Evolutionary conservation across 2,113 vertebrate species (phyloP).

Genomic region (Pundamilia nyererei): DNA sequence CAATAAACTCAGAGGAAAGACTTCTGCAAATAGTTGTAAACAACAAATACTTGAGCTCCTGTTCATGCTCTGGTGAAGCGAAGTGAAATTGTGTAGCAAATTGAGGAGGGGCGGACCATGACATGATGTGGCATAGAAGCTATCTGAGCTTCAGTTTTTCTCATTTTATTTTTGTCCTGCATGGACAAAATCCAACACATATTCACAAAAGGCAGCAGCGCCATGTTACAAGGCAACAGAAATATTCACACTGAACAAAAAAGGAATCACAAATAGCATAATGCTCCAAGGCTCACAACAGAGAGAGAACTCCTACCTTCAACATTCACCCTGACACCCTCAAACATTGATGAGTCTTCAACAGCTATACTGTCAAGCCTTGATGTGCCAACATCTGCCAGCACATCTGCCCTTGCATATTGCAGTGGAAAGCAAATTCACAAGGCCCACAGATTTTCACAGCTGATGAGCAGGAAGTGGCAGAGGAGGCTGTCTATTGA

Average conservation of each 20-base stretch:
- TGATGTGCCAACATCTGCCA: neutral
- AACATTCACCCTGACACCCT: neutral
- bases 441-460: neutral
- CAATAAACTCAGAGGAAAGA: neutral
- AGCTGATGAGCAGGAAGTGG: neutral
- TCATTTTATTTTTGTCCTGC: neutral
- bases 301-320: neutral
- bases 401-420: neutral
- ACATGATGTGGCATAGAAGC: neutral
- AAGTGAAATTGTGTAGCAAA: neutral
- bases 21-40: neutral
- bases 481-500: neutral
- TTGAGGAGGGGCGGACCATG: neutral
- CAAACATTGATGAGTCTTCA: neutral
- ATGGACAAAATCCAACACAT: neutral
- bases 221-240: neutral
- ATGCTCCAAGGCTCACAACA: neutral
- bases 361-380: neutral
- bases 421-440: neutral
- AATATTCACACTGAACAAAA: neutral
- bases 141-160: neutral
- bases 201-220: neutral
- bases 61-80: neutral
- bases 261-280: neutral
- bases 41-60: rapidly evolving